phyloP scores from a whole-genome alignment of 2,113 vertebrate species.

The Pampusana beccarii region DNA sequence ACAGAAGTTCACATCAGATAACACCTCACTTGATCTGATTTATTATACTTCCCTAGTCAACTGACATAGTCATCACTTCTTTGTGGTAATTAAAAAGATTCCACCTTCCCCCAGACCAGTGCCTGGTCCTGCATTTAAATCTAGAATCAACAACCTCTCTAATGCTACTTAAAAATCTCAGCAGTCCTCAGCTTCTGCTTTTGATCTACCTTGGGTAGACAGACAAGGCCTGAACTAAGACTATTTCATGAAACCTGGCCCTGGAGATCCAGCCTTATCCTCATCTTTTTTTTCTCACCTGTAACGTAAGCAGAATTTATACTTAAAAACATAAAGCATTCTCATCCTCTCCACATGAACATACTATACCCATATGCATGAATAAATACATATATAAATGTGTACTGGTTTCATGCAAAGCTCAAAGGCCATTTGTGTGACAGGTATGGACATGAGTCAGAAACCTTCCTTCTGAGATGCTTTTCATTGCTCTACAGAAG shows the following conservation, averaged over 20 bases:
- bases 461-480: slow-evolving; percentile 6
- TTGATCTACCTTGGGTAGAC: not conserved
- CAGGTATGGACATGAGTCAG: slow-evolving; percentile 29
- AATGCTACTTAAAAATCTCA: not conserved
- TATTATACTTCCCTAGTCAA: not conserved
- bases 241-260: not conserved
- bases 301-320: not conserved
- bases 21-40: not conserved
- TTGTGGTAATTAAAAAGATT: not conserved
- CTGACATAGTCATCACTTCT: not conserved
- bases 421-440: not conserved
- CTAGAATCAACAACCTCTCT: not conserved
- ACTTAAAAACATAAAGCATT: not conserved
- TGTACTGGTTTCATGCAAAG: not conserved
- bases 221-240: not conserved
- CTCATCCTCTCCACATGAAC: not conserved
- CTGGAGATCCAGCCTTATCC: not conserved
- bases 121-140: not conserved
- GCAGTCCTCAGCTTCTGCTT: not conserved
- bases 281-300: fast-evolving
- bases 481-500: slow-evolving; percentile 23
- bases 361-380: not conserved
- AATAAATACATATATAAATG: not conserved
- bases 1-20: not conserved
- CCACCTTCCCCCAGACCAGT: not conserved